phyloP scores from a whole-genome alignment of 2,797 vertebrate genomes.

The Geotrypetes seraphini region DNA sequence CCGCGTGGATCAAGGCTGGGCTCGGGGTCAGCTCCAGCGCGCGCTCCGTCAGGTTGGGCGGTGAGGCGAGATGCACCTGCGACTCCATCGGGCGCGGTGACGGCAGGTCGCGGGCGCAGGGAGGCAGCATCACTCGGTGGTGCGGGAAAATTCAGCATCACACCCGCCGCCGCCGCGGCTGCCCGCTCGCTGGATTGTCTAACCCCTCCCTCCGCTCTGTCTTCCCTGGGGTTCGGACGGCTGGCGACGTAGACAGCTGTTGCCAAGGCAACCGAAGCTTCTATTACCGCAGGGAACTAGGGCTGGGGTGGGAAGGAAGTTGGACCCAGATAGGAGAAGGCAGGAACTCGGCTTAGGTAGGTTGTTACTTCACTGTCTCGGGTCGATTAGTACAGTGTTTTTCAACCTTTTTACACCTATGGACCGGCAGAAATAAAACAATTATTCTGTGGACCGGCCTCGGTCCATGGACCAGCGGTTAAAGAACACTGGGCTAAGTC shows the following conservation, averaged over 20 bases:
- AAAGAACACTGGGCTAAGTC: too few relatives aligned
- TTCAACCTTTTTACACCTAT: too few relatives aligned
- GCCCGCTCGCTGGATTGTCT: too few relatives aligned
- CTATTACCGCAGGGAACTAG: too few relatives aligned
- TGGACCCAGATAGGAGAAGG: too few relatives aligned
- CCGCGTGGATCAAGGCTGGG: background rate
- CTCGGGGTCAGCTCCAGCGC: conserved; percentile 5
- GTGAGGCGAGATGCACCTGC: conserved; percentile 18
- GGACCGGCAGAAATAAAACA: too few relatives aligned
- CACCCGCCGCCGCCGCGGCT: background rate
- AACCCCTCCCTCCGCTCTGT: background rate
- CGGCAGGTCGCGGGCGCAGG: background rate
- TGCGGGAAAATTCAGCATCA: background rate
- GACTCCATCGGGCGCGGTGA: conserved; percentile 5
- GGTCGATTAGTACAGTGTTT: too few relatives aligned
- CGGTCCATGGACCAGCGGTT: too few relatives aligned
- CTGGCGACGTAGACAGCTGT: conserved; percentile 6
- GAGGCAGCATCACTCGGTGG: background rate
- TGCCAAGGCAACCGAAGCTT: conserved; percentile 35
- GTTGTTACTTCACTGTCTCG: too few relatives aligned
- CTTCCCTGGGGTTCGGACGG: background rate
- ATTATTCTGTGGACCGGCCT: too few relatives aligned
- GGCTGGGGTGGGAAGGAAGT: too few relatives aligned
- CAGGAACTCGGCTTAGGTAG: too few relatives aligned
- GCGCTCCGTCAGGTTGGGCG: conserved; percentile 4